Evolutionary conservation across 64 coral and sea anemone species (phyloP).

Genomic region (Actinia tenebrosa): DNA sequence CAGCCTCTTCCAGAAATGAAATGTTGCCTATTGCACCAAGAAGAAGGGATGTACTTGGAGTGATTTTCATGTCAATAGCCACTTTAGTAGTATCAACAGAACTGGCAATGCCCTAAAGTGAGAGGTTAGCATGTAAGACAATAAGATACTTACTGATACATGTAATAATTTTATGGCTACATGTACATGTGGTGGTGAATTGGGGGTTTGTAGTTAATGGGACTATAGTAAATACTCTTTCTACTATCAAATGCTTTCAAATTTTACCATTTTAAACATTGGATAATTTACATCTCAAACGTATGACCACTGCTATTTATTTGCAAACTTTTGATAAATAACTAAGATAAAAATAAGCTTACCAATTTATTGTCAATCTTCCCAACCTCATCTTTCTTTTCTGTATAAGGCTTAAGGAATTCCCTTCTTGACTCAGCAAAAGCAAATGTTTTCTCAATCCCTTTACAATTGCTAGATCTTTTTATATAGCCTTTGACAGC

Average conservation of each 20-base stretch:
- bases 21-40: slow-evolving; percentile 38
- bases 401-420: slow-evolving; percentile 29
- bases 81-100: slow-evolving; percentile 23
- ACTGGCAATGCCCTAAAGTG: slow-evolving; percentile 41
- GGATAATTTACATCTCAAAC: too few relatives aligned
- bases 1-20: neutral
- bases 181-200: too few relatives aligned
- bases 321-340: too few relatives aligned
- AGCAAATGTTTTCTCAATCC: slow-evolving; percentile 45
- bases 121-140: neutral
- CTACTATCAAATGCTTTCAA: too few relatives aligned
- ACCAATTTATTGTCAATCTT: slow-evolving; percentile 32
- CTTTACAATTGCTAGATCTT: slow-evolving; percentile 35
- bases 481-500: slow-evolving; percentile 38
- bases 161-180: neutral
- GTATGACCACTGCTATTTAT: too few relatives aligned
- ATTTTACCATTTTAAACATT: too few relatives aligned
- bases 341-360: neutral
- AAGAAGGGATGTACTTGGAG: slow-evolving; percentile 17
- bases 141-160: neutral
- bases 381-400: slow-evolving; percentile 13
- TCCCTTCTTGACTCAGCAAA: slow-evolving; percentile 44
- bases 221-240: too few relatives aligned
- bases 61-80: neutral
- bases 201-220: too few relatives aligned